Conservation (phyloP, 2,888 invertebrate genomes). For the Pyrocoelia pectoralis region DNA sequence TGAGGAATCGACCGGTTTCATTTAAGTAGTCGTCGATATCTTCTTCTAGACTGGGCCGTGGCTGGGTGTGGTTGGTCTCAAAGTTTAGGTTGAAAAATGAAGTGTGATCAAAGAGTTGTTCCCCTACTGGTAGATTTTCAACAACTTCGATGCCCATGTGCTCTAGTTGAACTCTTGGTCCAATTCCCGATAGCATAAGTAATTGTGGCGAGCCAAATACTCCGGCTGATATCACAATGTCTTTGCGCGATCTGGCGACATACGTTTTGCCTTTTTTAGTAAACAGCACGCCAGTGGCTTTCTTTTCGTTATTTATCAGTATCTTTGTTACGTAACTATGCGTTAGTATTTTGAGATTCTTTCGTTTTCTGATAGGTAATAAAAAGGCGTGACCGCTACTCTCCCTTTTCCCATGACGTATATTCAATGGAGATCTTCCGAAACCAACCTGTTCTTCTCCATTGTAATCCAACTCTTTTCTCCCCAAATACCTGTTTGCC, state of each 20-base stretch:
- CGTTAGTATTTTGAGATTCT: conserved; percentile 67
- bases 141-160: conserved; percentile 39
- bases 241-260: conserved; percentile 66
- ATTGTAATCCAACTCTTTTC: conserved; percentile 68
- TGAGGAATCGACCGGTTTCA: conserved; percentile 38
- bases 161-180: conserved; percentile 42
- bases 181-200: conserved; percentile 49
- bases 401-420: conserved; percentile 65
- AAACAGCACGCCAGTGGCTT: conserved; percentile 66
- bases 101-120: conserved; percentile 44
- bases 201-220: conserved; percentile 67
- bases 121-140: conserved; percentile 42
- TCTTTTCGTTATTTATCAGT: conserved; percentile 62
- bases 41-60: conserved; percentile 4
- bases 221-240: conserved; percentile 79
- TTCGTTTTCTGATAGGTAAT: conserved; percentile 61
- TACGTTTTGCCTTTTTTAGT: conserved; percentile 58
- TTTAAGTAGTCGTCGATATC: conserved; percentile 36
- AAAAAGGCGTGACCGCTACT: conserved; percentile 69
- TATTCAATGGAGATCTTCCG: conserved; percentile 68
- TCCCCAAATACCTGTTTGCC: conserved; percentile 67
- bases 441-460: conserved; percentile 68
- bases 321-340: conserved; percentile 64
- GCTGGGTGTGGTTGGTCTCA: conserved; percentile 62
- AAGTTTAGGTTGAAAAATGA: conserved; percentile 38